Base-by-base conservation (phyloP, 2,888 invertebrate genomes). In the Octonoba sinensis region DNA sequence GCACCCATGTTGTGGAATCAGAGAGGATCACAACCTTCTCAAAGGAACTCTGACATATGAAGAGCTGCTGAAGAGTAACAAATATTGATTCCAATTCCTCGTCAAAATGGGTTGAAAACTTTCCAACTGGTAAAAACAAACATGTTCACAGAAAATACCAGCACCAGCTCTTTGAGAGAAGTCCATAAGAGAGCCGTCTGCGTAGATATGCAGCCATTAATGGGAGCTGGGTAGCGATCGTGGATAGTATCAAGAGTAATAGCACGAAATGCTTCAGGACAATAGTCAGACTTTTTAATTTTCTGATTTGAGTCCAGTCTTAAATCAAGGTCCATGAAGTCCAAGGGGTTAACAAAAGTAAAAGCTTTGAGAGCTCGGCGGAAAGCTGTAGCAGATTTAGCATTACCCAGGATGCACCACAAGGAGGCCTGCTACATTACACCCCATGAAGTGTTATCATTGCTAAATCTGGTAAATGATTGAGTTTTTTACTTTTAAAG, bases 291-390 rank as follows among this genome's bases (percentile, higher is more conserved):
- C 18, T 64, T 64, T 44, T 16, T 64, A 64, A 16, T 64, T 44
- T 44, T 64, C 18, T 46, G 36, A 64, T 64, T 16, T 44, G 44
- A n/a, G n/a, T 64, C 62, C 18, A 64, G 1, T 64, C 36, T 64
- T 46, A 64, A 1, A 64, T 64, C 18, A n/a, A 64, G 62, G n/a
- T 44, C 46, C 44, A 46, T 44, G 44, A 11, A 64, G 62, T 44
- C 44, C 46, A 64, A 44, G 62, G n/a, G n/a, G 46, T 44, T 64
- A 46, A 12, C 62, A 62, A 62, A 36, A 62, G 44, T n/a, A n/a
- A n/a, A n/a, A n/a, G n/a, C n/a, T n/a, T n/a, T n/a, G n/a, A n/a
- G n/a, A n/a, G n/a, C n/a, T n/a, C n/a, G n/a, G n/a, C n/a, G n/a
- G n/a, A n/a, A n/a, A n/a, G n/a, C n/a, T n/a, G n/a, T n/a, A n/a